These are phyloP conservation scores for Podabrus alpinus DNA, from an alignment of 2,888 invertebrate species.

Conservation along the genomic window DNA sequence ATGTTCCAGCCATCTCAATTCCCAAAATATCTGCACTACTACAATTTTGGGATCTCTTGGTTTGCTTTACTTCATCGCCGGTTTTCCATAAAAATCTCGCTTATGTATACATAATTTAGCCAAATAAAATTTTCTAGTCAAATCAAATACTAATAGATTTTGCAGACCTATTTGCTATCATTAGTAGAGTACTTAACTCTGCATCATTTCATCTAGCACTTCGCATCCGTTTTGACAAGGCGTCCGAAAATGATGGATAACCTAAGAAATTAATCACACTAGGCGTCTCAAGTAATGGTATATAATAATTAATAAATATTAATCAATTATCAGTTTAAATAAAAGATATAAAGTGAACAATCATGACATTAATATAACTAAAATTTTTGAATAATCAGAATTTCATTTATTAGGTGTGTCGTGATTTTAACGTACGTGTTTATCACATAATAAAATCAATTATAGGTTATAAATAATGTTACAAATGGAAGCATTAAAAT, in stretches of 20 bases:
- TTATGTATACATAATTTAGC: no score
- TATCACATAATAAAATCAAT: background rate
- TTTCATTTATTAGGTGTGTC: background rate
- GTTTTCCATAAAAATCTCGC: no score
- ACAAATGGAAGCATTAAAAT: background rate
- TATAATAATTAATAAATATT: background rate
- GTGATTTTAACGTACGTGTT: background rate
- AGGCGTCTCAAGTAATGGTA: background rate
- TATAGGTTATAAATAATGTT: background rate
- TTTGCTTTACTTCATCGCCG: no score
- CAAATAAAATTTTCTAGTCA: background rate
- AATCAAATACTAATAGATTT: background rate
- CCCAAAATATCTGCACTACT: no score
- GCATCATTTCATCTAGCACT: background rate
- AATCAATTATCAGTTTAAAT: background rate
- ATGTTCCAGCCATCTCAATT: no score
- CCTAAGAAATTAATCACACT: background rate
- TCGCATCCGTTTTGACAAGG: background rate
- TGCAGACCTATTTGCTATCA: background rate
- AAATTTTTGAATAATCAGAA: background rate
- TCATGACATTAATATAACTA: background rate
- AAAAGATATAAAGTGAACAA: background rate
- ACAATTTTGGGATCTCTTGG: no score
- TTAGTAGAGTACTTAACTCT: background rate
- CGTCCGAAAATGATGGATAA: background rate